Percentiles rank a stretch among this genome's conserved stretches.
phyloP scores from a whole-genome alignment of 2,888 invertebrate species.

The Marronus borbonicus region DNA sequence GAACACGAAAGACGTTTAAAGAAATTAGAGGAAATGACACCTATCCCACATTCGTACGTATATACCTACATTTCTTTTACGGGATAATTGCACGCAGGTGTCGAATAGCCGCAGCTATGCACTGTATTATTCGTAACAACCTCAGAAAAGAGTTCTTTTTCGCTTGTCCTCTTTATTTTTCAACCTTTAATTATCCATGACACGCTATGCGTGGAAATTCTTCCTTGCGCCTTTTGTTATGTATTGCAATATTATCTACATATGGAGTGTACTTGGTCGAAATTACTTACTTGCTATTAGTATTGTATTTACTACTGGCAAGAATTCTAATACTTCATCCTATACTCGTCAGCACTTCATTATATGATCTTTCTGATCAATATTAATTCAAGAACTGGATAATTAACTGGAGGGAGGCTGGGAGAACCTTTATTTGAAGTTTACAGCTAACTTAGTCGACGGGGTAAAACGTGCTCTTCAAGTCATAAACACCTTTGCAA shows the following conservation, averaged over 20 bases:
- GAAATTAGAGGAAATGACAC: conserved; percentile 10
- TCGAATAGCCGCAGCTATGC: not conserved
- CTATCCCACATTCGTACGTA: not conserved
- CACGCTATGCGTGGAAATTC: not conserved
- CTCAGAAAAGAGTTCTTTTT: not conserved
- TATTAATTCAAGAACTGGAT: no score
- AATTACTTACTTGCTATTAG: not conserved
- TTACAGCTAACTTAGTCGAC: no score
- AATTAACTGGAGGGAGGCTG: no score
- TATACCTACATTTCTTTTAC: not conserved
- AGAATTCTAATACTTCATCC: no score
- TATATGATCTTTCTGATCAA: no score
- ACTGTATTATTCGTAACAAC: not conserved
- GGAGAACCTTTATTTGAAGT: no score
- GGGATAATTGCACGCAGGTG: conserved; percentile 10
- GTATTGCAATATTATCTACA: not conserved
- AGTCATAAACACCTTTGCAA: no score
- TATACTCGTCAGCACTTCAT: no score
- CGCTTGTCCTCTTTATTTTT: not conserved
- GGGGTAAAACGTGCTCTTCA: no score
- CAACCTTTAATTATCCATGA: conserved; percentile 6
- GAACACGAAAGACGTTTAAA: conserved; percentile 12
- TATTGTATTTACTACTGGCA: no score
- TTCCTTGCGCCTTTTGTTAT: no score
- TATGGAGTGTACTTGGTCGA: not conserved